phyloP scores from a whole-genome alignment of 1,140 invertebrate species.

The Drosophila tani region DNA sequence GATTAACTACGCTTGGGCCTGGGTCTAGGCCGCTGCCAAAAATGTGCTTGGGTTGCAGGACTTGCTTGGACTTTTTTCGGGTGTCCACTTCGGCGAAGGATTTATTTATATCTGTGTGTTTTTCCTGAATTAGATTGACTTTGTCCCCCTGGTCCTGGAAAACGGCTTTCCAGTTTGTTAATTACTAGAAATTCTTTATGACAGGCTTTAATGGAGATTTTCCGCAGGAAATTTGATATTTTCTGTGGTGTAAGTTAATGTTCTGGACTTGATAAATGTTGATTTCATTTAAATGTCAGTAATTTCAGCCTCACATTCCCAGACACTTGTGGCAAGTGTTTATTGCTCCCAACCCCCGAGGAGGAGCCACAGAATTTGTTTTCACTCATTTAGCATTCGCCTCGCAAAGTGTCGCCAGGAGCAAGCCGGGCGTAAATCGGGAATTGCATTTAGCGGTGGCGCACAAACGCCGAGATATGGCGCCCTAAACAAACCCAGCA shows the following conservation, averaged over 20 bases:
- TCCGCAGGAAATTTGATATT: conserved; percentile 38
- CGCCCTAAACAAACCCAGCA: conserved; percentile 38
- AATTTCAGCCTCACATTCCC: conserved; percentile 12
- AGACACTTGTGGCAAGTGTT: conserved; percentile 40
- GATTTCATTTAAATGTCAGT: conserved; percentile 37
- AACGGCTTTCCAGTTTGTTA: conserved; percentile 34
- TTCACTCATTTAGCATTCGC: conserved; percentile 43
- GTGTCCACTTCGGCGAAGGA: conserved; percentile 18
- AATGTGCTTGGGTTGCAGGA: conserved; percentile 31
- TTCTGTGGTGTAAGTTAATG: conserved; percentile 37
- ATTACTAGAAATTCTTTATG: conserved; percentile 32
- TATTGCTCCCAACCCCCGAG: background rate
- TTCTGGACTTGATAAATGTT: conserved; percentile 42
- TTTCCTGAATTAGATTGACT: conserved; percentile 24
- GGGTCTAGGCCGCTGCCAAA: conserved; percentile 5
- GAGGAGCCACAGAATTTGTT: conserved; percentile 35
- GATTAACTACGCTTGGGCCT: conserved; percentile 38
- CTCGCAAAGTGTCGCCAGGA: conserved; percentile 29
- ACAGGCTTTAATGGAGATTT: conserved; percentile 8
- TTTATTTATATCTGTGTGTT: conserved; percentile 36
- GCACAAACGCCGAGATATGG: conserved; percentile 31
- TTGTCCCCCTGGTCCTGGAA: background rate
- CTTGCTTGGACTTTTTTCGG: background rate
- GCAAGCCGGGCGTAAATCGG: conserved; percentile 41
- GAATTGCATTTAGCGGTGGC: conserved; percentile 43